Evolutionary conservation across 2,113 vertebrate species (phyloP).

Genomic region (Amia ocellicauda): DNA sequence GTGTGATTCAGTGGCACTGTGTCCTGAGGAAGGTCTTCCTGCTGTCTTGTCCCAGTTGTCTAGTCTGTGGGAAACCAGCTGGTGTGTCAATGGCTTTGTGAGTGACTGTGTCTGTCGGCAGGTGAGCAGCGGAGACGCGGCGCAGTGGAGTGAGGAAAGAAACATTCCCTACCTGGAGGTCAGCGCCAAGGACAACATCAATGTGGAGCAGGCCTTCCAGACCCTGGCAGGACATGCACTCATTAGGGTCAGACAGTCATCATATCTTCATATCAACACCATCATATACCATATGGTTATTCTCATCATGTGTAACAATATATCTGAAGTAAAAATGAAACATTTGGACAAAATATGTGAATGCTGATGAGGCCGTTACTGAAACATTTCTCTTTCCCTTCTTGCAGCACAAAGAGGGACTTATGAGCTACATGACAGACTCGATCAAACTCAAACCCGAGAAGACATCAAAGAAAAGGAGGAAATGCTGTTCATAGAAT

Average conservation of each 20-base stretch:
- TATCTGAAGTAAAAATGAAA: background rate
- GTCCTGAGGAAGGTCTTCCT: no score
- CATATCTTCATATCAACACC: background rate
- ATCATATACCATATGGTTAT: background rate
- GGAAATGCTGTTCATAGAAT: slow-evolving; percentile 56
- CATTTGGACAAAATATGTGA: no score
- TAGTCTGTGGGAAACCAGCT: no score
- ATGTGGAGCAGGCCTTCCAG: slow-evolving; percentile 69
- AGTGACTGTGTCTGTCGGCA: background rate
- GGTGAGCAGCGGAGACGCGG: slow-evolving; percentile 54
- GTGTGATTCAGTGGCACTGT: no score
- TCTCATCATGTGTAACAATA: background rate
- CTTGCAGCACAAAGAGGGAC: slow-evolving; percentile 56
- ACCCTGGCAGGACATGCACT: slow-evolving; percentile 61
- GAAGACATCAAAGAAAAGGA: slow-evolving; percentile 33
- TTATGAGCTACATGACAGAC: slow-evolving; percentile 59
- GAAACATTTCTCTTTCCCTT: background rate
- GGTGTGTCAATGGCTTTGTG: background rate
- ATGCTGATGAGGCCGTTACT: background rate
- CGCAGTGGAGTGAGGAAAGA: slow-evolving; percentile 68
- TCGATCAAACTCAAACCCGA: slow-evolving; percentile 68
- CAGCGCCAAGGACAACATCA: slow-evolving; percentile 71
- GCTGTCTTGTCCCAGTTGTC: no score
- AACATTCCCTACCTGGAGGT: slow-evolving; percentile 73
- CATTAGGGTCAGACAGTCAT: slow-evolving; percentile 51